These are phyloP conservation scores for Pilophorus perplexus DNA, from an alignment of 2,888 invertebrate species.

Conservation along the genomic window DNA sequence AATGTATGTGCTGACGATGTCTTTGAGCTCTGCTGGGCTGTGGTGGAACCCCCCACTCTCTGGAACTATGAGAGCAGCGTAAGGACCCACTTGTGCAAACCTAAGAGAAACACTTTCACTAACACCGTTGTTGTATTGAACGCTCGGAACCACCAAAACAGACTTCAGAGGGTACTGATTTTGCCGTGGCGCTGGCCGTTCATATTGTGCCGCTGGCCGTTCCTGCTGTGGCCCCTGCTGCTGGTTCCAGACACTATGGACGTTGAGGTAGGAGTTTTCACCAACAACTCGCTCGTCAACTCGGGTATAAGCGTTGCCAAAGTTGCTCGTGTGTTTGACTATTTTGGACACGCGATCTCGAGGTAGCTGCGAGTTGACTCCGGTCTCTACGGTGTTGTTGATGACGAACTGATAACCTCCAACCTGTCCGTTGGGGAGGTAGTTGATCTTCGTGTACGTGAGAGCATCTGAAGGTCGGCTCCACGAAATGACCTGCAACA, in stretches of 20 bases:
- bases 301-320: neutral
- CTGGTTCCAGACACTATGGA: conserved; percentile 19
- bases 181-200: neutral
- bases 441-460: conserved; percentile 20
- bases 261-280: neutral
- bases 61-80: conserved; percentile 27
- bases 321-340: neutral
- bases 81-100: conserved; percentile 21
- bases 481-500: too few relatives aligned
- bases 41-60: too few relatives aligned
- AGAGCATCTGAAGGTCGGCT: too few relatives aligned
- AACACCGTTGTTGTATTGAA: neutral
- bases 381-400: conserved; percentile 3
- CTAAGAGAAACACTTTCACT: neutral
- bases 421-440: conserved; percentile 22
- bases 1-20: too few relatives aligned
- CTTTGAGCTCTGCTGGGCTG: too few relatives aligned
- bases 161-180: conserved; percentile 4
- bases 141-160: conserved; percentile 4
- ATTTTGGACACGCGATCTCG: neutral
- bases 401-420: conserved; percentile 29
- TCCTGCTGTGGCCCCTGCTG: too few relatives aligned
- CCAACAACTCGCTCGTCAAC: conserved; percentile 15
- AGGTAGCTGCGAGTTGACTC: neutral
- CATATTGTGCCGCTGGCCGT: too few relatives aligned